These are phyloP conservation scores for Lasioglossum albipes DNA, from an alignment of 1,140 invertebrate genomes.

Conservation along the genomic window DNA sequence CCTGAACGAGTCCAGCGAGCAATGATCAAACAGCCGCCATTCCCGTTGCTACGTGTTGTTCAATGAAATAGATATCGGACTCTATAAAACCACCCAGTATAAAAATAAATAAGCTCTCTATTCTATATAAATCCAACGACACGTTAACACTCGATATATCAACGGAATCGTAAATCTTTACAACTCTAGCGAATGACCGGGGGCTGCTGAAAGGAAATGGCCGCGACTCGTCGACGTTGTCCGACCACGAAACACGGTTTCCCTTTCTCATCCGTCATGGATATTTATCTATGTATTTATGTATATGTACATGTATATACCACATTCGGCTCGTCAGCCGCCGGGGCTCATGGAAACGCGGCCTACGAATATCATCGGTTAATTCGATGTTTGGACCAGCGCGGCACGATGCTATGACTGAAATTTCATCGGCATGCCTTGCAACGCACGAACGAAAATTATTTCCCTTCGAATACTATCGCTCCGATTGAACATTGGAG, in stretches of 20 bases:
- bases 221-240: not conserved
- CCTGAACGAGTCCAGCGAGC: not conserved
- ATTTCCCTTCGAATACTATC: not conserved
- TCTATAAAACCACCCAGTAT: conserved; percentile 55
- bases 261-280: not conserved
- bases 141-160: conserved; percentile 42
- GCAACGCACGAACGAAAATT: not conserved
- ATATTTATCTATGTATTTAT: not conserved
- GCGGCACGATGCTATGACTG: not conserved
- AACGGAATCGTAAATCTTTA: conserved; percentile 53
- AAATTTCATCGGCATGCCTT: not conserved
- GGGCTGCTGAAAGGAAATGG: not conserved
- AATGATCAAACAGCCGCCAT: not conserved
- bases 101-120: conserved; percentile 72
- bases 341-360: conserved; percentile 21
- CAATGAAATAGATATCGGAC: conserved; percentile 32
- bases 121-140: conserved; percentile 54
- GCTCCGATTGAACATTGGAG: not conserved
- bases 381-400: conserved; percentile 14
- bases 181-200: not conserved
- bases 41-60: not conserved
- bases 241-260: not conserved
- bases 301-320: not conserved
- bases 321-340: not conserved
- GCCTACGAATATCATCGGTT: not conserved